Evolutionary conservation across 2,113 vertebrate genomes (phyloP).

Genomic region (Limanda limanda): DNA sequence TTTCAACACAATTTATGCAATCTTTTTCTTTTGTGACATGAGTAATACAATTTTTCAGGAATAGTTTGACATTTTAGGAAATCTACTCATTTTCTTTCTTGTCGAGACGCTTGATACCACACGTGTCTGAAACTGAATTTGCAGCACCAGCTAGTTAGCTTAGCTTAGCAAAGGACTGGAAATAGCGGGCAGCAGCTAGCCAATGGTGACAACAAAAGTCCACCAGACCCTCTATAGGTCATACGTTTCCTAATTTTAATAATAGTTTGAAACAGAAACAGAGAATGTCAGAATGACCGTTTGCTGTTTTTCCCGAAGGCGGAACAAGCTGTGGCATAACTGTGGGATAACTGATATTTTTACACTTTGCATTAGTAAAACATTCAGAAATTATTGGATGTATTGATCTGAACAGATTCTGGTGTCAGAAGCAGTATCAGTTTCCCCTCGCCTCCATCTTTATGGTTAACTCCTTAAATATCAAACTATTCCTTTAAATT

Average conservation of each 20-base stretch:
- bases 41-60: constrained; percentile 5
- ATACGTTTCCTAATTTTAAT: neutral
- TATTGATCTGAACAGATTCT: neutral
- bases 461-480: neutral
- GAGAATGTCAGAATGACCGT: neutral
- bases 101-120: neutral
- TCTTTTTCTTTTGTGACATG: neutral
- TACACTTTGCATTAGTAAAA: neutral
- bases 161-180: neutral
- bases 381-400: neutral
- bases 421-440: neutral
- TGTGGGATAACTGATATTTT: neutral
- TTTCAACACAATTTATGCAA: neutral
- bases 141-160: neutral
- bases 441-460: neutral
- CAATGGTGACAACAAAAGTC: neutral
- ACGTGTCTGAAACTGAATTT: neutral
- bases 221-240: neutral
- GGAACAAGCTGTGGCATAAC: too few relatives aligned
- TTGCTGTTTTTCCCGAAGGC: too few relatives aligned
- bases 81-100: neutral
- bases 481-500: constrained; percentile 8
- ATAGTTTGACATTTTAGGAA: neutral
- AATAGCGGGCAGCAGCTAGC: neutral
- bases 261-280: neutral